Evolutionary conservation across 2,888 invertebrate genomes (phyloP).

Genomic region (Atherix ibis): DNA sequence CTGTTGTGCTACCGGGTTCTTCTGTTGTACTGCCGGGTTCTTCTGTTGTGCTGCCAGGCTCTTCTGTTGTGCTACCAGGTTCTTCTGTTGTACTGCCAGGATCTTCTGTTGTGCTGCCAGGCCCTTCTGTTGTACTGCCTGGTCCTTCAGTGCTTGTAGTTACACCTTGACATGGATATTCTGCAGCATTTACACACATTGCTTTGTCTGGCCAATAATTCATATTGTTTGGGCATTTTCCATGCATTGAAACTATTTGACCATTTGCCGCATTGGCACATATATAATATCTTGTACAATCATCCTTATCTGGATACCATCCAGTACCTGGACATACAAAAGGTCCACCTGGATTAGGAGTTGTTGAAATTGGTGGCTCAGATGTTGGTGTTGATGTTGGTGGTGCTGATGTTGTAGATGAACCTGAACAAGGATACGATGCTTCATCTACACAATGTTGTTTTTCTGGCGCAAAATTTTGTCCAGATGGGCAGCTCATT

Average conservation of each 20-base stretch:
- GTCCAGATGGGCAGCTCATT: constrained; percentile 3
- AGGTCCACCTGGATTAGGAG: too few relatives aligned
- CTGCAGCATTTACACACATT: constrained; percentile 3
- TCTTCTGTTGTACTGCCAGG: constrained; percentile 1
- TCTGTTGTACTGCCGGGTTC: background rate
- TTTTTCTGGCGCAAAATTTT: constrained; percentile 3
- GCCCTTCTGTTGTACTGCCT: background rate
- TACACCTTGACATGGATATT: constrained; percentile 2
- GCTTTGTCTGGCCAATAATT: constrained; percentile 4
- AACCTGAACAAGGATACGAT: constrained; percentile 3
- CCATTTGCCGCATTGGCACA: constrained; percentile 3
- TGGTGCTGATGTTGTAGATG: background rate
- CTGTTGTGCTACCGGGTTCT: background rate
- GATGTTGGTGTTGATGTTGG: background rate
- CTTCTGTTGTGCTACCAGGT: background rate
- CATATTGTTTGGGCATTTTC: constrained; percentile 4
- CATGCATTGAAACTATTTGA: constrained; percentile 3
- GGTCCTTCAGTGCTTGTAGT: background rate
- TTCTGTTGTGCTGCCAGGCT: background rate
- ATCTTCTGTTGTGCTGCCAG: background rate
- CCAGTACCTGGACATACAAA: constrained; percentile 3
- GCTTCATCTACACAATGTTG: constrained; percentile 4
- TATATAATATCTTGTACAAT: constrained; percentile 5
- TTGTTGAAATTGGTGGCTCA: background rate
- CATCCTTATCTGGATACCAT: background rate